Base-by-base conservation (phyloP, 64 coral and sea anemone genomes). In the Montipora sp. region DNA sequence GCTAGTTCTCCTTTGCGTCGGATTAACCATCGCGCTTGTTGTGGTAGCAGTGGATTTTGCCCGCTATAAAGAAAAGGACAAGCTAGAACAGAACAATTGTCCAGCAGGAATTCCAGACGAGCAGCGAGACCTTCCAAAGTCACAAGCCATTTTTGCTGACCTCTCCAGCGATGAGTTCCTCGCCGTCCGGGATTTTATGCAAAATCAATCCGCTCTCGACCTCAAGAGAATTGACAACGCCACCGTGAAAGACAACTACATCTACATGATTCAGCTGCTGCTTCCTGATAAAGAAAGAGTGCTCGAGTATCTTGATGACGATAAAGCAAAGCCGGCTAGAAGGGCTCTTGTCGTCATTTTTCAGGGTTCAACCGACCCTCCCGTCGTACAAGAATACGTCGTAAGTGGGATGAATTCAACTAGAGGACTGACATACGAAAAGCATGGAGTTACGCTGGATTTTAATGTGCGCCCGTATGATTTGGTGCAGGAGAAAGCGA, bases 181-280 rank as follows among this genome's bases (percentile, higher is more conserved):
- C 20, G 89, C 83, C 21, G 95, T 88, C 0, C 83, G 95, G 18
- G 92, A 97, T 76, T 97, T 94, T 65, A 69, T 97, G 92, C 82
- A 90, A 1, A 75, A 84, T 21, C 80, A 98, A 46, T 72, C 66
- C 18, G 73, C 73, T 15, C 60, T 98, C 11, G 84, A 98, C 15
- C 69, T 98, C 1, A 98, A 93, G 7, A 74, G 61, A 3, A 92
- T 88, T 27, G 78, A 91, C 8, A 89, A 98, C 0, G 95, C 95
- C 8, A 75, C 83, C 3, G 77, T 94, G 8, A 50, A 48, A 2
- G 85, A 76, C 51, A 96, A 90, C 57, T 70, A 87, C 46, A 96
- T 96, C 15, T 87, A 80, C 50, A 4, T 96, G 24, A 96, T 96
- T 7, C 80, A 96, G 60, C 77, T 90, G 4, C 79, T 87, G 5